Conservation (phyloP, 2,888 invertebrate genomes). For the Pilophorus perplexus region DNA sequence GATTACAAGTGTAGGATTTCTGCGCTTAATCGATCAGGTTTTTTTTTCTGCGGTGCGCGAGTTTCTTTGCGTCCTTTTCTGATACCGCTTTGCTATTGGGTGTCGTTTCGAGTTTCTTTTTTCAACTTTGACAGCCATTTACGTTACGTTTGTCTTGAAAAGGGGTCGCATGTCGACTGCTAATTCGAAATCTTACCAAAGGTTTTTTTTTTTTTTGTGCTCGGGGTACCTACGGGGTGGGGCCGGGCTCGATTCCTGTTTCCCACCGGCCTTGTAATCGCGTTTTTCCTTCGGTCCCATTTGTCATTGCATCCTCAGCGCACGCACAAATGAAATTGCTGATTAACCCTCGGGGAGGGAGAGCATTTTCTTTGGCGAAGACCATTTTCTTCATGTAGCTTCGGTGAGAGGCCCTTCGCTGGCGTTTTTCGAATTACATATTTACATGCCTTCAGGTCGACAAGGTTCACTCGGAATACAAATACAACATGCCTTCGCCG, state of each 20-base stretch:
- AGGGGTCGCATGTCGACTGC: constrained; percentile 28
- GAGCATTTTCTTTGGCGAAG: too few species aligned
- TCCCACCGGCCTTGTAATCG: background rate
- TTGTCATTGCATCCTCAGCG: too few species aligned
- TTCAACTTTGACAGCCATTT: constrained; percentile 34
- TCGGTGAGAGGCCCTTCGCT: too few species aligned
- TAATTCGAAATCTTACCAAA: constrained; percentile 17
- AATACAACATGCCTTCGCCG: too few species aligned
- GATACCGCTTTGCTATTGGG: constrained; percentile 24
- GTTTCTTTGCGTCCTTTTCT: background rate
- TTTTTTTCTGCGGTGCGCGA: background rate
- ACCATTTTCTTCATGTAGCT: too few species aligned
- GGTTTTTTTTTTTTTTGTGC: background rate
- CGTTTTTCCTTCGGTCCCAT: background rate
- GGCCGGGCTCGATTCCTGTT: background rate
- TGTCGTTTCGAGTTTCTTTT: constrained; percentile 14
- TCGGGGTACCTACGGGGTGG: background rate
- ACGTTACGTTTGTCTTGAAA: constrained; percentile 10
- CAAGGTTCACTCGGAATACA: too few species aligned
- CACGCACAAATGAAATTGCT: too few species aligned
- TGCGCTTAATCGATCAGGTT: constrained; percentile 38
- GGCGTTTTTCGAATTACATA: too few species aligned
- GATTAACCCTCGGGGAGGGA: too few species aligned
- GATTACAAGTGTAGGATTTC: constrained; percentile 37
- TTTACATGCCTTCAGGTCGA: too few species aligned